These are phyloP conservation scores for Chelon auratus DNA, from an alignment of 2,797 vertebrate genomes.

Conservation along the genomic window DNA sequence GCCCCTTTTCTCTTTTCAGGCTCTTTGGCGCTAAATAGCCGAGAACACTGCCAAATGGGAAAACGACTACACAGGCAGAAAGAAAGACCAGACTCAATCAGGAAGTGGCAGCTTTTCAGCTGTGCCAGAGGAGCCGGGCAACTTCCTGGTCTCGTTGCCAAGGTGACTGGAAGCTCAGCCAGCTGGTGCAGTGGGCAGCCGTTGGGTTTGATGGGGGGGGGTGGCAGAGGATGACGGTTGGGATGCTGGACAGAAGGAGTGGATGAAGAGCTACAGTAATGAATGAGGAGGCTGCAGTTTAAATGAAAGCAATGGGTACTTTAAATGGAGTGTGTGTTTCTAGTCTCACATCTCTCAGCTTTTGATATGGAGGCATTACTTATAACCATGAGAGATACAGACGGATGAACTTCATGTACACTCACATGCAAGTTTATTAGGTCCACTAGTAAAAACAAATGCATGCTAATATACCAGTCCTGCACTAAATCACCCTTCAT, in stretches of 20 bases:
- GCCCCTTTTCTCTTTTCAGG: conserved; percentile 68
- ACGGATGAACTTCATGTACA: too few species aligned
- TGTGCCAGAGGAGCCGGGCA: conserved; percentile 77
- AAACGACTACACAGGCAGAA: conserved; percentile 74
- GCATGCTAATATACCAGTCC: too few species aligned
- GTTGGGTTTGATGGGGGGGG: conserved; percentile 46
- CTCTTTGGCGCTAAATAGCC: conserved; percentile 65
- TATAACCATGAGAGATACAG: too few species aligned
- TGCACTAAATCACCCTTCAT: too few species aligned
- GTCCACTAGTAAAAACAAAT: too few species aligned
- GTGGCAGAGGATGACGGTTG: conserved; percentile 60
- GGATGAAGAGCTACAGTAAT: conserved; percentile 11
- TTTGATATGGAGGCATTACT: too few species aligned
- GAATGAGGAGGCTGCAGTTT: conserved; percentile 45
- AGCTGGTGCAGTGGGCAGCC: conserved; percentile 74
- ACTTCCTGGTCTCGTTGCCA: conserved; percentile 83
- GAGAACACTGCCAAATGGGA: conserved; percentile 69
- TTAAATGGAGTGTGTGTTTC: conserved; percentile 24
- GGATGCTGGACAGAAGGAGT: conserved; percentile 47
- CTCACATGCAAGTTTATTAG: too few species aligned
- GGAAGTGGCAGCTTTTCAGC: conserved; percentile 83
- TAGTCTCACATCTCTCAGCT: background rate
- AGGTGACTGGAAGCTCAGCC: conserved; percentile 79
- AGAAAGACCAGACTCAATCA: conserved; percentile 81
- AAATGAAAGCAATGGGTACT: conserved; percentile 57